phyloP scores from a whole-genome alignment of 2,888 invertebrate species.

The Drosophila rellima region DNA sequence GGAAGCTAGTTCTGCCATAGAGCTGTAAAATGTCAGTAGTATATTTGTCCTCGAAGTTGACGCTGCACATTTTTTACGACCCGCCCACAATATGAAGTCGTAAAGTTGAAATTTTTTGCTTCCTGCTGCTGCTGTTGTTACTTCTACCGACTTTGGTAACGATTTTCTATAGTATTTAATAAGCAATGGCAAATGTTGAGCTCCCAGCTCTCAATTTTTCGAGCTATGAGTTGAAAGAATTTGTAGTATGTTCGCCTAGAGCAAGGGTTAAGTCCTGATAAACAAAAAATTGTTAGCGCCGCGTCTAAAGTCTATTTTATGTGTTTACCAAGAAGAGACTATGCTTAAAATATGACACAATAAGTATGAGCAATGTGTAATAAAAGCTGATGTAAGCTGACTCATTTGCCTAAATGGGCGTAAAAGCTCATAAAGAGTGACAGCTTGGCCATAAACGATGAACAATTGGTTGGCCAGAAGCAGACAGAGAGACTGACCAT shows the following conservation, averaged over 20 bases:
- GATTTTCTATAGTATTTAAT: slow-evolving; percentile 75
- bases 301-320: slow-evolving; percentile 57
- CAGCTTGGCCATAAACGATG: slow-evolving; percentile 19
- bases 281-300: slow-evolving; percentile 18
- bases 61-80: slow-evolving; percentile 78
- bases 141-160: slow-evolving; percentile 39
- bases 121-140: slow-evolving; percentile 64
- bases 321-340: slow-evolving; percentile 51
- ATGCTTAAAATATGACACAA: slow-evolving; percentile 47
- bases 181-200: slow-evolving; percentile 64
- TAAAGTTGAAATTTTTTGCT: slow-evolving; percentile 77
- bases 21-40: slow-evolving; percentile 48
- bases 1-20: slow-evolving; percentile 64
- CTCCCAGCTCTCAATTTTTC: slow-evolving; percentile 18
- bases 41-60: slow-evolving; percentile 57
- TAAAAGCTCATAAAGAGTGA: slow-evolving; percentile 43
- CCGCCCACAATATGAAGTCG: slow-evolving; percentile 81
- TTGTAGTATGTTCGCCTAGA: slow-evolving; percentile 35
- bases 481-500: not conserved
- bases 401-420: slow-evolving; percentile 56
- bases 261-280: slow-evolving; percentile 42
- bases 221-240: slow-evolving; percentile 45
- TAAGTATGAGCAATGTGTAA: slow-evolving; percentile 48
- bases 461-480: slow-evolving; percentile 16
- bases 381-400: slow-evolving; percentile 58